A percentile compares a stretch with the other conserved stretches of the same genome.
phyloP scores from a whole-genome alignment of 2,888 invertebrate genomes.

The Hermaeophaga mercurialis region DNA sequence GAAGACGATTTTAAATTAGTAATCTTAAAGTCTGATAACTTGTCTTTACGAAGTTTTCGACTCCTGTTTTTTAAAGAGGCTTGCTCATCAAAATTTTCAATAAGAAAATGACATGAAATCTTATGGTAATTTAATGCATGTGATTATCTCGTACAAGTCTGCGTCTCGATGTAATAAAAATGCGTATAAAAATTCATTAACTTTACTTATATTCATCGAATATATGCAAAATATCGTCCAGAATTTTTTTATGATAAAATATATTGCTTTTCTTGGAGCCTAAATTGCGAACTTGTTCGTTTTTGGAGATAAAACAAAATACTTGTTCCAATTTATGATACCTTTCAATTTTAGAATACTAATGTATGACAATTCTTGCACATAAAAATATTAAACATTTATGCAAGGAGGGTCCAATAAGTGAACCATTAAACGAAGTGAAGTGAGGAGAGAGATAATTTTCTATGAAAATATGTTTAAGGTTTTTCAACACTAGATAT shows the following conservation, averaged over 20 bases:
- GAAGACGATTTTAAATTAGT: not conserved
- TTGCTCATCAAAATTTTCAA: conserved; percentile 9
- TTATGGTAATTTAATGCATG: conserved; percentile 14
- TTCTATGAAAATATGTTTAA: too few species aligned
- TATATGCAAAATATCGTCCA: conserved; percentile 26
- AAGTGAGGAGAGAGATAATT: too few species aligned
- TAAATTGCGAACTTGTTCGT: conserved; percentile 11
- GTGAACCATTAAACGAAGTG: too few species aligned
- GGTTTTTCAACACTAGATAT: too few species aligned
- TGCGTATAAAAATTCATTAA: conserved; percentile 22
- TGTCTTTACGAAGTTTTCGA: conserved; percentile 2
- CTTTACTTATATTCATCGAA: conserved; percentile 24
- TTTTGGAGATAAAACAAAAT: conserved; percentile 11
- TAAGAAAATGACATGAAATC: conserved; percentile 20
- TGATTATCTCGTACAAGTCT: conserved; percentile 13
- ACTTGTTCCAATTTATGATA: conserved; percentile 19
- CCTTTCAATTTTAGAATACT: conserved; percentile 15
- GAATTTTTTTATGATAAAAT: conserved; percentile 21
- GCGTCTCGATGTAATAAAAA: conserved; percentile 18
- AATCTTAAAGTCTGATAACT: conserved; percentile 6
- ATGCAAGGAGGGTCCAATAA: too few species aligned
- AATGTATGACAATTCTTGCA: too few species aligned
- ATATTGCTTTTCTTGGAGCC: conserved; percentile 15
- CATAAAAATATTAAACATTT: too few species aligned
- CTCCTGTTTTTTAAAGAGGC: conserved; percentile 2